Evolutionary conservation across 2,888 invertebrate species (phyloP).

Genomic region (Syrphus vitripennis): DNA sequence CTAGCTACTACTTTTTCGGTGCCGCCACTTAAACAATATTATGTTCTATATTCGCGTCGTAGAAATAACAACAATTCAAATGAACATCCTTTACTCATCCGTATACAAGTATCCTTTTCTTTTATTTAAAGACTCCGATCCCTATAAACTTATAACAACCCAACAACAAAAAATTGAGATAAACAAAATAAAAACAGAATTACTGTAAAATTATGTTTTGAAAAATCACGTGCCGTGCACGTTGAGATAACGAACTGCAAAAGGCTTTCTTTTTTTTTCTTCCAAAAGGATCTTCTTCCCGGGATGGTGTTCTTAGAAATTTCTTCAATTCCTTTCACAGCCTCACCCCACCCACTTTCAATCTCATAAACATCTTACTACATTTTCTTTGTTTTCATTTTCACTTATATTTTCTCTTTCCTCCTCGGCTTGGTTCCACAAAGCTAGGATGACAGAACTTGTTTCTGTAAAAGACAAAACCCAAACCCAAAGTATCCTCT

Average conservation of each 20-base stretch:
- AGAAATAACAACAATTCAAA: not conserved
- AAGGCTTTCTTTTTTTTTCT: conserved; percentile 56
- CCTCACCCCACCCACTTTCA: conserved; percentile 20
- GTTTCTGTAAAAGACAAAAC: not conserved
- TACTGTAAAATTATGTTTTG: conserved; percentile 69
- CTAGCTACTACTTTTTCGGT: not conserved
- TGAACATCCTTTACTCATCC: conserved; percentile 40
- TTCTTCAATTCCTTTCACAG: not conserved
- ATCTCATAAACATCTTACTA: conserved; percentile 60
- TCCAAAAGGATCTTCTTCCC: conserved; percentile 30
- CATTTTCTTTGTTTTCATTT: conserved; percentile 54
- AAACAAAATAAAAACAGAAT: conserved; percentile 68
- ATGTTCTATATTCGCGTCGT: not conserved
- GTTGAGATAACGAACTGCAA: conserved; percentile 61
- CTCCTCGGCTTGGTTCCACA: no score
- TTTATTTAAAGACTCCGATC: not conserved
- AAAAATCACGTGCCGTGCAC: conserved; percentile 60
- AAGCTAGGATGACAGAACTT: conserved; percentile 8
- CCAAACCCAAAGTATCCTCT: not conserved
- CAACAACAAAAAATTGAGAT: conserved; percentile 66
- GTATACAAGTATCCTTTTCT: not conserved
- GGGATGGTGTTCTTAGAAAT: not conserved
- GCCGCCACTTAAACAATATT: conserved; percentile 15
- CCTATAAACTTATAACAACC: conserved; percentile 71
- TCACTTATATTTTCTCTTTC: not conserved